Percentiles rank a stretch among this genome's conserved stretches.
Evolutionary conservation across 2,888 invertebrate genomes (phyloP).

Genomic region (Hyposoter didymator): DNA sequence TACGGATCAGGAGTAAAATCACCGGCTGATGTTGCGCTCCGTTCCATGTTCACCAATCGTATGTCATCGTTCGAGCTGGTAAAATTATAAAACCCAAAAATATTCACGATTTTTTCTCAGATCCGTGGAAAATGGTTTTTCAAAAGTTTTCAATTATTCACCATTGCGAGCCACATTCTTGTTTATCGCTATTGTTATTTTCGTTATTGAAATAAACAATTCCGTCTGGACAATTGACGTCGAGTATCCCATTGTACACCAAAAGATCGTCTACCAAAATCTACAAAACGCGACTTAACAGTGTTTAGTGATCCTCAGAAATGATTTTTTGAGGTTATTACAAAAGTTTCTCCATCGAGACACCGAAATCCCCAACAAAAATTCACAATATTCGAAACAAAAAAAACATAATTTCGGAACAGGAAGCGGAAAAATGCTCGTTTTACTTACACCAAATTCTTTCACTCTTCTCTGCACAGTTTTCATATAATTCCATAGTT

Average conservation of each 20-base stretch:
- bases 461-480: slow-evolving; percentile 91
- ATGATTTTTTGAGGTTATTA: neutral
- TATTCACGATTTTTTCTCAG: neutral
- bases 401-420: neutral
- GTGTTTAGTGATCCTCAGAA: too few species aligned
- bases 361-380: too few species aligned
- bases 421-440: neutral
- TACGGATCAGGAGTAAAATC: slow-evolving; percentile 85
- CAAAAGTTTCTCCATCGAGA: too few species aligned
- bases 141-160: slow-evolving; percentile 74
- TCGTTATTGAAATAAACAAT: slow-evolving; percentile 82
- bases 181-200: slow-evolving; percentile 65
- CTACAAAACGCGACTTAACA: slow-evolving; percentile 83
- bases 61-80: slow-evolving; percentile 69
- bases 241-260: slow-evolving; percentile 90
- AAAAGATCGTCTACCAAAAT: slow-evolving; percentile 92
- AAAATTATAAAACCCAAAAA: slow-evolving; percentile 59
- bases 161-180: slow-evolving; percentile 56
- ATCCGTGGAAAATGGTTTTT: neutral
- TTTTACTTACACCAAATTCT: slow-evolving; percentile 90
- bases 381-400: slow-evolving; percentile 15
- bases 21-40: slow-evolving; percentile 72
- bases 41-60: slow-evolving; percentile 72
- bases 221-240: slow-evolving; percentile 76
- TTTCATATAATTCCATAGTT: slow-evolving; percentile 94